Evolutionary conservation across 30 jellyfish, hydroid and myxozoan genomes (phyloP).

Genomic region (Catostylus mosaicus): DNA sequence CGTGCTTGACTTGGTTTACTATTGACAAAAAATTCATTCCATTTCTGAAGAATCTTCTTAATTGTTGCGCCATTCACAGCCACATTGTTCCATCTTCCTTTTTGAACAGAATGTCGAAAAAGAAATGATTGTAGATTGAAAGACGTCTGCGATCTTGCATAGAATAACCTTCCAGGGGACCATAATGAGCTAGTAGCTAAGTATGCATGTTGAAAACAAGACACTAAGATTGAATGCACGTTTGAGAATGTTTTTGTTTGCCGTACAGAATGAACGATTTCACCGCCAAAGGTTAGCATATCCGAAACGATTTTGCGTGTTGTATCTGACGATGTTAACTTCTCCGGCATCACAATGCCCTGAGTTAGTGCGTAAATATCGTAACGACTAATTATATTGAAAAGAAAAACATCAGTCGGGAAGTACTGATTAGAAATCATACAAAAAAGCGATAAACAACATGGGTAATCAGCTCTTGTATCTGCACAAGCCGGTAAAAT

Average conservation of each 20-base stretch:
- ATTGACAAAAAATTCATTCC: constrained; percentile 41
- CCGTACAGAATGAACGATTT: constrained; percentile 49
- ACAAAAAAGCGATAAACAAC: constrained; percentile 84
- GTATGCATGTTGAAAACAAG: constrained; percentile 90
- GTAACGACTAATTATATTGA: constrained; percentile 62
- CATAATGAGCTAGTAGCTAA: constrained; percentile 85
- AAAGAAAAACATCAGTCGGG: constrained; percentile 41
- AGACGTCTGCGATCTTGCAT: constrained; percentile 50
- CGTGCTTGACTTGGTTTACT: background rate
- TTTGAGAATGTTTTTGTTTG: constrained; percentile 49
- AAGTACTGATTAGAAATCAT: constrained; percentile 58
- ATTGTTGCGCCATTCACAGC: constrained; percentile 58
- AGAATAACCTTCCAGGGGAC: constrained; percentile 70
- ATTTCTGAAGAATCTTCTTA: constrained; percentile 25
- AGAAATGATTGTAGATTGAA: constrained; percentile 47
- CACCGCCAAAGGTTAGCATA: constrained; percentile 79
- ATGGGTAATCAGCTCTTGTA: constrained; percentile 66
- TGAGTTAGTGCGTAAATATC: constrained; percentile 69
- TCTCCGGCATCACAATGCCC: constrained; percentile 38
- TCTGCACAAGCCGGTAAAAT: constrained; percentile 67
- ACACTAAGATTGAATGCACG: constrained; percentile 57
- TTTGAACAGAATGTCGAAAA: constrained; percentile 68
- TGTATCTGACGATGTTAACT: constrained; percentile 11
- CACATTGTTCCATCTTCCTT: constrained; percentile 53
- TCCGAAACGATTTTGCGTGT: constrained; percentile 60